phyloP scores from a whole-genome alignment of 35 echinoderm and acorn worm species.

The Diadema setosum region DNA sequence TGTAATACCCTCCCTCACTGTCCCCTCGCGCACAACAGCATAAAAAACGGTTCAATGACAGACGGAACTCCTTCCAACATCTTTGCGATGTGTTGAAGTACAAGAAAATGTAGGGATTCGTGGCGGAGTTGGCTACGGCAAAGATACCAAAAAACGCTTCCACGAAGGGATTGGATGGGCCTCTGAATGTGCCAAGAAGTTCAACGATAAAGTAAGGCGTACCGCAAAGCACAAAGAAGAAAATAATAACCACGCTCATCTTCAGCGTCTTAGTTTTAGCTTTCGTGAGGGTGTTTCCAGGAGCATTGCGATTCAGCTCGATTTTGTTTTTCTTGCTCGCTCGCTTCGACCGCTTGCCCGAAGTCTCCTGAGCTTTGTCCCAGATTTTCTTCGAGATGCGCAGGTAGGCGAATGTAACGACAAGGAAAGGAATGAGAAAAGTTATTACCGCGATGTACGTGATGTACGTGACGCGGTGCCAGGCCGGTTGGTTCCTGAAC shows the following conservation, averaged over 20 bases:
- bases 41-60: slow-evolving; percentile 15
- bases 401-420: slow-evolving; percentile 65
- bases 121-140: slow-evolving; percentile 71
- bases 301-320: slow-evolving; percentile 40
- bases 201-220: slow-evolving; percentile 84
- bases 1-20: slow-evolving; percentile 30
- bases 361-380: slow-evolving; percentile 73
- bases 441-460: slow-evolving; percentile 70
- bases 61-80: slow-evolving; percentile 72
- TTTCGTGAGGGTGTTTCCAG: slow-evolving; percentile 58
- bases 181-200: slow-evolving; percentile 12
- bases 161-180: not conserved
- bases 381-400: slow-evolving; percentile 75
- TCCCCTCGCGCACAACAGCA: slow-evolving; percentile 47
- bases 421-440: slow-evolving; percentile 75
- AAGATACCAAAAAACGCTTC: slow-evolving; percentile 65
- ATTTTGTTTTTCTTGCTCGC: slow-evolving; percentile 44
- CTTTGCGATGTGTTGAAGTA: slow-evolving; percentile 69
- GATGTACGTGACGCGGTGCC: slow-evolving; percentile 35
- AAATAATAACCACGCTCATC: slow-evolving; percentile 89
- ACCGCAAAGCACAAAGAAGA: slow-evolving; percentile 77
- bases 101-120: slow-evolving; percentile 88
- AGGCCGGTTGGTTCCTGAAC: not conserved
- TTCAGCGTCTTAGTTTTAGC: slow-evolving; percentile 89
- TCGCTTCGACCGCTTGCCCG: slow-evolving; percentile 48